phyloP scores from a whole-genome alignment of 2,888 invertebrate genomes.

The Hirudinaria manillensis region DNA sequence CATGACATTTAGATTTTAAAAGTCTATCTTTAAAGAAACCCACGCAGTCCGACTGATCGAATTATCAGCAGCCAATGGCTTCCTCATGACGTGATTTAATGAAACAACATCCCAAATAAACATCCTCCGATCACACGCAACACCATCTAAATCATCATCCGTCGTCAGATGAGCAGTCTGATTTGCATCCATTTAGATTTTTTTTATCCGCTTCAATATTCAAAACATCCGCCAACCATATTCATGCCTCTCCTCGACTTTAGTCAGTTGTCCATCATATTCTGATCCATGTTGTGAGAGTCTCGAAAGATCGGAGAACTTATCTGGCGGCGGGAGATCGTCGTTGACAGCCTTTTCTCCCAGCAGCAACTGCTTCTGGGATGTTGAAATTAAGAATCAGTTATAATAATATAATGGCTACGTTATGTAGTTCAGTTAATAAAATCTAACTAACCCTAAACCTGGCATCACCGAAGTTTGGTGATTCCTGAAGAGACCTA shows the following conservation, averaged over 20 bases:
- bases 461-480: conserved; percentile 27
- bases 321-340: conserved; percentile 13
- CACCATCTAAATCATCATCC: not conserved
- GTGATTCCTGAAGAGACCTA: conserved; percentile 28
- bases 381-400: not conserved
- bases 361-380: conserved; percentile 13
- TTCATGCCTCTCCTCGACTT: not conserved
- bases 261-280: conserved; percentile 12
- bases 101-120: not conserved
- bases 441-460: conserved; percentile 8
- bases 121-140: not conserved
- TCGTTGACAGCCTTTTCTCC: conserved; percentile 15
- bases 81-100: not conserved
- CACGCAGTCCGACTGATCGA: not conserved
- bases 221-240: not conserved
- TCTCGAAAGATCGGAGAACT: conserved; percentile 13
- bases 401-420: not conserved
- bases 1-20: no score
- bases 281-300: conserved; percentile 14
- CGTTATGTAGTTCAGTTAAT: not conserved
- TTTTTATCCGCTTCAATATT: not conserved
- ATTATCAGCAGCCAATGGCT: not conserved
- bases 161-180: not conserved
- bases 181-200: not conserved
- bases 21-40: no score